phyloP scores from a whole-genome alignment of 2,797 vertebrate species.

The Zalophus californianus region DNA sequence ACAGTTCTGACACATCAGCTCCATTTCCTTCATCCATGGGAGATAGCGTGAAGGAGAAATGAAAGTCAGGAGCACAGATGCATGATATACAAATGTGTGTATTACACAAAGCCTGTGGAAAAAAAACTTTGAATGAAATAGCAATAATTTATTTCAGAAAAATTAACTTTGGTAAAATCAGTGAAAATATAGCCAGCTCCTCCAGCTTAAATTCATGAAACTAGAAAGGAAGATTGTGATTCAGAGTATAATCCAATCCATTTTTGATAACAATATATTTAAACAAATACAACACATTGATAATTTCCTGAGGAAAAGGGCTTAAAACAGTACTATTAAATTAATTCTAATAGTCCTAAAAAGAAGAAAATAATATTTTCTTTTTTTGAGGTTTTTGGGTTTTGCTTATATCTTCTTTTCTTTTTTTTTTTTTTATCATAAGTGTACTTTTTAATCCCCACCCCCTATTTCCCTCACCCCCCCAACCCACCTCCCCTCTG shows the following conservation, averaged over 20 bases:
- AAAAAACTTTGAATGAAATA: background rate
- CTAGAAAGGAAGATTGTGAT: constrained; percentile 7
- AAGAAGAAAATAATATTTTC: constrained; percentile 39
- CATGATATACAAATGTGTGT: background rate
- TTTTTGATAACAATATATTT: background rate
- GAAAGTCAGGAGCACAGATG: constrained; percentile 62
- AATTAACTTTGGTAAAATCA: constrained; percentile 25
- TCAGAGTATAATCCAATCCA: constrained; percentile 17
- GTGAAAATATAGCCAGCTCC: background rate
- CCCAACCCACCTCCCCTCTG: background rate
- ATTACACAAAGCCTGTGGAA: background rate
- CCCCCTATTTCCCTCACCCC: background rate
- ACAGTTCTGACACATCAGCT: constrained; percentile 76
- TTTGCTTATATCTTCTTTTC: background rate
- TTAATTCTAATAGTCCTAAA: constrained; percentile 37
- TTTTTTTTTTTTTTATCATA: background rate
- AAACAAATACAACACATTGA: constrained; percentile 40
- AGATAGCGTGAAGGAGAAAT: constrained; percentile 70
- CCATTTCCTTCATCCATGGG: constrained; percentile 65
- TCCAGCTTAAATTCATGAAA: background rate
- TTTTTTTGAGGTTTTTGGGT: background rate
- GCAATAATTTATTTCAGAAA: constrained; percentile 45
- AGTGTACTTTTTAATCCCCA: background rate
- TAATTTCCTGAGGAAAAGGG: constrained; percentile 9
- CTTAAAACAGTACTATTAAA: constrained; percentile 34